These are phyloP conservation scores for Platycercus adscitus DNA, from an alignment of 2,113 vertebrate species.

Conservation along the genomic window DNA sequence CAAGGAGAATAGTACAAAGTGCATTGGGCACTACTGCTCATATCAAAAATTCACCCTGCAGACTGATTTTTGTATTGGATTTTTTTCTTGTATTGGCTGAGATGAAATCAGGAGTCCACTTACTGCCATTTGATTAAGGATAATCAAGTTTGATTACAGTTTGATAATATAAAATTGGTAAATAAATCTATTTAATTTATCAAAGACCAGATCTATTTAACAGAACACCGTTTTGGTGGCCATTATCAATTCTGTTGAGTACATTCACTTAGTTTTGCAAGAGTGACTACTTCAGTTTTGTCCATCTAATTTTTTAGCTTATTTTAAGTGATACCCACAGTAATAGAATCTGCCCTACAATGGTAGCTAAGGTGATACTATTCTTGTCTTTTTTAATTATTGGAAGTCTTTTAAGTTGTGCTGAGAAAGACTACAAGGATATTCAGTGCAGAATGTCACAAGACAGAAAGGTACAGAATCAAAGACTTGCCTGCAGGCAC, in stretches of 20 bases:
- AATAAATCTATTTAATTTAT: background rate
- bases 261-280: background rate
- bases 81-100: background rate
- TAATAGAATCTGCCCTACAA: background rate
- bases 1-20: background rate
- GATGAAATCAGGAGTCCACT: background rate
- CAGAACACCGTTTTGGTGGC: background rate
- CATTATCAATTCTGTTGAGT: background rate
- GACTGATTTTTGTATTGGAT: background rate
- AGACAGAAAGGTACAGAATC: slow-evolving; percentile 60
- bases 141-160: background rate
- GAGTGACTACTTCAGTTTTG: background rate
- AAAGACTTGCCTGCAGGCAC: slow-evolving; percentile 70
- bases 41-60: background rate
- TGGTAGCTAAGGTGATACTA: slow-evolving; percentile 22
- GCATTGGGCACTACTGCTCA: background rate
- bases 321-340: background rate
- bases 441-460: slow-evolving; percentile 42
- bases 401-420: slow-evolving; percentile 50
- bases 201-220: background rate
- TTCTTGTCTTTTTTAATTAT: slow-evolving; percentile 59
- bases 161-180: background rate
- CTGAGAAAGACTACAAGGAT: slow-evolving; percentile 48
- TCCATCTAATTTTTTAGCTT: background rate
- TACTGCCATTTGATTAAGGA: background rate